Conservation (phyloP, 2,888 invertebrate genomes). For the Diarsia rubi region DNA sequence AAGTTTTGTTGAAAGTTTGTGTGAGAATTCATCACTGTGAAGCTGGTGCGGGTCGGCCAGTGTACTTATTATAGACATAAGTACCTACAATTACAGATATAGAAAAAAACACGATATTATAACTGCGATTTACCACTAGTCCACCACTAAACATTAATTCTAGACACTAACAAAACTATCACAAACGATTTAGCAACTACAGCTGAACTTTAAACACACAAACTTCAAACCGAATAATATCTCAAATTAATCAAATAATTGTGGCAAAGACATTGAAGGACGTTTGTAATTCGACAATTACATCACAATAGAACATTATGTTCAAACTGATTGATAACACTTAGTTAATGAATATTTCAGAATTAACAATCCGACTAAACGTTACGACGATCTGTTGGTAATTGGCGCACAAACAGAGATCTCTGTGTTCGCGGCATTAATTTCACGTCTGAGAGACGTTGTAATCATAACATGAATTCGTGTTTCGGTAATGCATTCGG, state of each 20-base stretch:
- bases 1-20: too few relatives aligned
- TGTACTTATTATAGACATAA: too few relatives aligned
- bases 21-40: too few relatives aligned
- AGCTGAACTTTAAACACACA: conserved; percentile 46
- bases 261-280: conserved; percentile 60
- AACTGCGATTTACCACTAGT: neutral
- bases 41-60: too few relatives aligned
- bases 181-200: conserved; percentile 46
- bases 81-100: too few relatives aligned
- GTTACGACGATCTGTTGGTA: conserved; percentile 71
- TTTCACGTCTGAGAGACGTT: conserved; percentile 73
- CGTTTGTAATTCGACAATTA: conserved; percentile 64
- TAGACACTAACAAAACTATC: conserved; percentile 36
- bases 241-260: conserved; percentile 64
- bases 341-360: conserved; percentile 73
- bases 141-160: conserved; percentile 10
- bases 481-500: conserved; percentile 62
- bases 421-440: conserved; percentile 70
- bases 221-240: conserved; percentile 62
- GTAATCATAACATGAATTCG: conserved; percentile 71
- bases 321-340: conserved; percentile 68
- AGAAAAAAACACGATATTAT: neutral
- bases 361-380: conserved; percentile 74
- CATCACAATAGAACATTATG: conserved; percentile 62
- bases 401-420: conserved; percentile 75